Conservation (phyloP, 1,140 invertebrate genomes). For the Drosophila melanogaster region DNA sequence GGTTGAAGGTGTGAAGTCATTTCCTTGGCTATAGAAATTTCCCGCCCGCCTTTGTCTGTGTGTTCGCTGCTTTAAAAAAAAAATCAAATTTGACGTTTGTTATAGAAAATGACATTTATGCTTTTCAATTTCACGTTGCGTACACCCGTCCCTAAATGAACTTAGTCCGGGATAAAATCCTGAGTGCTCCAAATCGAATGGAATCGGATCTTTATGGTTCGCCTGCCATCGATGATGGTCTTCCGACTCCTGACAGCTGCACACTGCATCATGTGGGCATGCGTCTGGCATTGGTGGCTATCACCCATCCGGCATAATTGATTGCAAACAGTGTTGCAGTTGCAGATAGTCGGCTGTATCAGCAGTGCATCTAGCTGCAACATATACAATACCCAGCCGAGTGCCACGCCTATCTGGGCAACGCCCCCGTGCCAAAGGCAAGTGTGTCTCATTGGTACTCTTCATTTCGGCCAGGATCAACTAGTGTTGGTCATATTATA, state of each 20-base stretch:
- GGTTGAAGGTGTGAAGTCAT: conserved; percentile 65
- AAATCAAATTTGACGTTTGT: conserved; percentile 56
- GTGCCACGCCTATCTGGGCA: conserved; percentile 16
- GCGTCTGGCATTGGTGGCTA: conserved; percentile 9
- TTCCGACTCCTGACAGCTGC: conserved; percentile 17
- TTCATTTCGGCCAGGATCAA: conserved; percentile 20
- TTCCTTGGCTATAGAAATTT: conserved; percentile 50
- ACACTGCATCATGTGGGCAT: conserved; percentile 12
- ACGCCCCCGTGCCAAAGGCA: conserved; percentile 28
- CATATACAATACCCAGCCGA: conserved; percentile 9
- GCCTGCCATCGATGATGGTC: conserved; percentile 17
- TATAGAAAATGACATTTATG: conserved; percentile 56
- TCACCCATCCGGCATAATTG: conserved; percentile 33
- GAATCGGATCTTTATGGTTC: conserved; percentile 5
- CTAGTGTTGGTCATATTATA: neutral
- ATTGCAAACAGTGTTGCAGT: conserved; percentile 18
- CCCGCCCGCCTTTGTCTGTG: conserved; percentile 15
- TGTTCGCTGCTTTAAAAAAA: conserved; percentile 28
- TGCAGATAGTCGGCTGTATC: conserved; percentile 7
- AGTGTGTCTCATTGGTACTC: conserved; percentile 38
- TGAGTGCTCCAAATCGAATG: neutral
- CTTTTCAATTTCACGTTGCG: conserved; percentile 47
- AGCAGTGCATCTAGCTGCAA: conserved; percentile 18
- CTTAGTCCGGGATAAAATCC: conserved; percentile 36
- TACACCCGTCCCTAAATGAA: conserved; percentile 40